Evolutionary conservation across 2,797 vertebrate species (phyloP).

Genomic region (Enteromius viviparus): DNA sequence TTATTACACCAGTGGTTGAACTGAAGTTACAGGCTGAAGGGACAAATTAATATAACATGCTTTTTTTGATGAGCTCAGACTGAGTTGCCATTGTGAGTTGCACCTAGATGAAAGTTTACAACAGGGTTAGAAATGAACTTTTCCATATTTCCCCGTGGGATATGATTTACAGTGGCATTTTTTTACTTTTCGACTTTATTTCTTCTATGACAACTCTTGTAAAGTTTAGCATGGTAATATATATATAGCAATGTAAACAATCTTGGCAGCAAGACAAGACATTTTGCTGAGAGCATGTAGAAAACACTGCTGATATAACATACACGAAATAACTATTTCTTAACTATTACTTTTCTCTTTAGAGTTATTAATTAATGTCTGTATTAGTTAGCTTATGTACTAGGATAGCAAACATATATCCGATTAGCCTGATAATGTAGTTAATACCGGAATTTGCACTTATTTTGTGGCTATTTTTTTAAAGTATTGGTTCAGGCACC

Average conservation of each 20-base stretch:
- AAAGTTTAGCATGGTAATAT: background rate
- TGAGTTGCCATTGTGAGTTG: background rate
- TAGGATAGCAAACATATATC: too few species aligned
- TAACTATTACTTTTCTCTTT: too few species aligned
- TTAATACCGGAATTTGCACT: too few species aligned
- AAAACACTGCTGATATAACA: background rate
- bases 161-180: background rate
- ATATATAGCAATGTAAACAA: background rate
- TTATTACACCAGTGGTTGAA: slow-evolving; percentile 24
- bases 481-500: too few species aligned
- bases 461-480: too few species aligned
- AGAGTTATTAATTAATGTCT: too few species aligned
- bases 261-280: background rate
- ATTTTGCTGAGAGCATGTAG: background rate
- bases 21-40: background rate
- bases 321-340: background rate
- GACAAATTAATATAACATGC: background rate
- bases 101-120: background rate
- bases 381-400: too few species aligned
- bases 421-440: too few species aligned
- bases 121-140: background rate
- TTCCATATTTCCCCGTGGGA: background rate
- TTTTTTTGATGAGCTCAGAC: background rate
- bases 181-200: background rate
- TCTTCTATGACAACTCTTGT: background rate